A percentile compares a stretch with the other conserved stretches of the same genome.
phyloP scores from a whole-genome alignment of 2,797 vertebrate genomes.

The Tokudaia muenninki region DNA sequence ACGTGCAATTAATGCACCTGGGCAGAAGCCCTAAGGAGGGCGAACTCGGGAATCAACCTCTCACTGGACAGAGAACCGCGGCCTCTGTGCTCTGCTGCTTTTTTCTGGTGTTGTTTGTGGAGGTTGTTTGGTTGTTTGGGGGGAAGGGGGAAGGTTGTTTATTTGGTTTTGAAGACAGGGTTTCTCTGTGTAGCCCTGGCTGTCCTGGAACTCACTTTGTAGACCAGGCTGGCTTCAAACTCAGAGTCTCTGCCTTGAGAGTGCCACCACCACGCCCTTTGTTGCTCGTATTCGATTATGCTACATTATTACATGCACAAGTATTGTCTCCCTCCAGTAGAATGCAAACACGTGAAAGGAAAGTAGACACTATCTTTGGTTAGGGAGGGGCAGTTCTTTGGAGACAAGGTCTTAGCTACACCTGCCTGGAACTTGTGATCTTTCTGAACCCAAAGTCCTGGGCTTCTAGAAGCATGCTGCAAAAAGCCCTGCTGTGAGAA shows the following conservation, averaged over 20 bases:
- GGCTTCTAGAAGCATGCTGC: not conserved
- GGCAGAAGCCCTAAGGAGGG: not conserved
- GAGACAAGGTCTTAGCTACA: not conserved
- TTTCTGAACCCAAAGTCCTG: not conserved
- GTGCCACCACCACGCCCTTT: not conserved
- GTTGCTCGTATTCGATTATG: conserved; percentile 16
- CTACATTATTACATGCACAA: not conserved
- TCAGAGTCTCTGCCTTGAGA: not conserved
- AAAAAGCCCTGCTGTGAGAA: not conserved
- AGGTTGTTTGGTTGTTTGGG: not conserved
- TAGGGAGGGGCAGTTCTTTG: not conserved
- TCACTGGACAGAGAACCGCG: not conserved
- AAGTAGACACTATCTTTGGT: not conserved
- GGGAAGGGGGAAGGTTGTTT: rapidly evolving
- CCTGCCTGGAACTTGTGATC: not conserved
- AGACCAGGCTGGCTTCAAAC: not conserved
- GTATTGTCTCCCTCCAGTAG: not conserved
- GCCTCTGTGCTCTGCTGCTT: conserved; percentile 14
- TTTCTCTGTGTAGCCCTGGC: not conserved
- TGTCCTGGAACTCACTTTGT: not conserved
- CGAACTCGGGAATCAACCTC: not conserved
- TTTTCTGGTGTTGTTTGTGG: not conserved
- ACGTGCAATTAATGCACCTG: not conserved
- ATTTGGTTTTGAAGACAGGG: not conserved
- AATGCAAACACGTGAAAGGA: conserved; percentile 42